Evolutionary conservation across 1,140 invertebrate species (phyloP).

Genomic region (Diabrotica virgifera): DNA sequence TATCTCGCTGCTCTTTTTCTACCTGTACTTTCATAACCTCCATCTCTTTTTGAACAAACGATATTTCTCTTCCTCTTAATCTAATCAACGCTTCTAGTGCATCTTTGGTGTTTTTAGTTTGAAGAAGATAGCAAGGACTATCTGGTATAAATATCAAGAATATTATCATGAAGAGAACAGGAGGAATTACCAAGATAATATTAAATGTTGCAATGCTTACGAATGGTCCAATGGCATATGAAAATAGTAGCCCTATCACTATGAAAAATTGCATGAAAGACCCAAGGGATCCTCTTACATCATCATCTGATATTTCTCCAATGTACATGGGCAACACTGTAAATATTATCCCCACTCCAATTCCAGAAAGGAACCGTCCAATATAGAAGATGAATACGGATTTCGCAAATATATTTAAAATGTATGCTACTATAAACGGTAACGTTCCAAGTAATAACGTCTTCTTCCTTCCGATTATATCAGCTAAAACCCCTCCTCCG

Average conservation of each 20-base stretch:
- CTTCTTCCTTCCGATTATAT: slow-evolving; percentile 71
- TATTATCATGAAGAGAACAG: slow-evolving; percentile 60
- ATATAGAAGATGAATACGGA: slow-evolving; percentile 56
- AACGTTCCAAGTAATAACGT: slow-evolving; percentile 62
- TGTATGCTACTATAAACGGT: slow-evolving; percentile 70
- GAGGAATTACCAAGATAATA: slow-evolving; percentile 60
- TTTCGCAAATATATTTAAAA: slow-evolving; percentile 38
- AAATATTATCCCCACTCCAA: slow-evolving; percentile 71
- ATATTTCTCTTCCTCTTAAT: slow-evolving; percentile 59
- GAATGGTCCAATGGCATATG: slow-evolving; percentile 73
- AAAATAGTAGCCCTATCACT: slow-evolving; percentile 71
- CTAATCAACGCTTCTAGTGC: slow-evolving; percentile 63
- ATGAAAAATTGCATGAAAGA: slow-evolving; percentile 79
- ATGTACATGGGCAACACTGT: slow-evolving; percentile 83
- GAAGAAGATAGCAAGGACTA: slow-evolving; percentile 70
- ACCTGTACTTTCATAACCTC: slow-evolving; percentile 50
- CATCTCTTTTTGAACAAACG: slow-evolving; percentile 52
- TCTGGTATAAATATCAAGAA: slow-evolving; percentile 78
- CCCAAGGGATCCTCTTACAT: slow-evolving; percentile 72
- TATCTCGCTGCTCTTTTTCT: slow-evolving; percentile 54
- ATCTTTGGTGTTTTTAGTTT: slow-evolving; percentile 57
- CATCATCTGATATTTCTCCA: slow-evolving; percentile 80
- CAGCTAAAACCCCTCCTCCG: slow-evolving; percentile 62
- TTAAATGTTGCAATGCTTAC: slow-evolving; percentile 65
- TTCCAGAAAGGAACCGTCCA: slow-evolving; percentile 67